phyloP scores from a whole-genome alignment of 2,888 invertebrate species.

The Prosopocoilus inquinatus region DNA sequence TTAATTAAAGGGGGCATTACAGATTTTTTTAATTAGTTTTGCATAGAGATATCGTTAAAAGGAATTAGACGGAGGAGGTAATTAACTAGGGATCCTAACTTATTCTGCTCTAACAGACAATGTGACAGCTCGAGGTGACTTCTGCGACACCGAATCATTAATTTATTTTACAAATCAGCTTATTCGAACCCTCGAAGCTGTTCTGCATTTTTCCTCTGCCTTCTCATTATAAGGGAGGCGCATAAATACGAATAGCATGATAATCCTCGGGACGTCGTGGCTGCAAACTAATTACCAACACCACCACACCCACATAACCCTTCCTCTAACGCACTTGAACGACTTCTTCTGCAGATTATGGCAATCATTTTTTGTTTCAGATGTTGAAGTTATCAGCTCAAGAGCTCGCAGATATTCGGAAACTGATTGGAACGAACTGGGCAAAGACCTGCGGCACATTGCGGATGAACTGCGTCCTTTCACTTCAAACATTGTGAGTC shows the following conservation, averaged over 20 bases:
- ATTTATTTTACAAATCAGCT: constrained; percentile 54
- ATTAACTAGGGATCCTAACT: constrained; percentile 47
- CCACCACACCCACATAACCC: background rate
- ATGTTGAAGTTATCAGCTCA: background rate
- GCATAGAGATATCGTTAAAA: constrained; percentile 50
- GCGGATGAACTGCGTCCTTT: constrained; percentile 24
- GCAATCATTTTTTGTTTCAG: constrained; percentile 3
- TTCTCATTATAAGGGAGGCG: constrained; percentile 43
- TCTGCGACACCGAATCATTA: constrained; percentile 50
- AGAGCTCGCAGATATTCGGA: constrained; percentile 11
- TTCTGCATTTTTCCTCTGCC: constrained; percentile 43
- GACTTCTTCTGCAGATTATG: background rate
- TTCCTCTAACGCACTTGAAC: background rate
- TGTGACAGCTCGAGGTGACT: constrained; percentile 51
- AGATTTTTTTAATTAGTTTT: constrained; percentile 37
- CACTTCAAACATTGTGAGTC: constrained; percentile 32
- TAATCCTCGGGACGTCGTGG: constrained; percentile 18
- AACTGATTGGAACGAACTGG: constrained; percentile 25
- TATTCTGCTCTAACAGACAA: constrained; percentile 43
- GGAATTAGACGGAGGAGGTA: constrained; percentile 47
- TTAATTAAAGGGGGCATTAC: constrained; percentile 28
- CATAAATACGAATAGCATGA: constrained; percentile 26
- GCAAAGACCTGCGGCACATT: constrained; percentile 23
- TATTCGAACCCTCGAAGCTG: constrained; percentile 47
- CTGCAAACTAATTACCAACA: constrained; percentile 12